These are phyloP conservation scores for Halocynthia aurantium DNA, from an alignment of 23 tunicate species.

Conservation along the genomic window DNA sequence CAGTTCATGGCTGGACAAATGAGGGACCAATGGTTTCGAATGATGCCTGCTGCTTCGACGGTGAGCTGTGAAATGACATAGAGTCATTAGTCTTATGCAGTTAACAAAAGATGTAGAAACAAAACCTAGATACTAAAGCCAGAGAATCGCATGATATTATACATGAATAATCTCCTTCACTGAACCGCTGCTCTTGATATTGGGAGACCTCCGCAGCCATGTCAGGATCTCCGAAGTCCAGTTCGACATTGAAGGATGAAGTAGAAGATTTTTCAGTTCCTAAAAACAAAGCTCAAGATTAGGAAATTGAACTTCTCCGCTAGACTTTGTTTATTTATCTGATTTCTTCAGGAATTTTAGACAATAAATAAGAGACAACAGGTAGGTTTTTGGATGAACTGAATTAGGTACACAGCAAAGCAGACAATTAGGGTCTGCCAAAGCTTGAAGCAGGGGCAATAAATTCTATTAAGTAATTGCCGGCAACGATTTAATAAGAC, in stretches of 20 bases:
- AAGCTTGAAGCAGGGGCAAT: too few species aligned
- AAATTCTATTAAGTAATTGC: too few species aligned
- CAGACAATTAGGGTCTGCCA: too few species aligned
- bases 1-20: slow-evolving; percentile 72
- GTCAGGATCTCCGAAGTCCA: slow-evolving; percentile 69
- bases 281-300: neutral
- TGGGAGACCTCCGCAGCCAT: slow-evolving; percentile 17
- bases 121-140: neutral
- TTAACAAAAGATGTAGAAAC: neutral
- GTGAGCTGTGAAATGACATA: slow-evolving; percentile 35
- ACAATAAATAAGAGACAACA: too few species aligned
- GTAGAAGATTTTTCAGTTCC: neutral
- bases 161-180: slow-evolving; percentile 61
- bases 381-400: too few species aligned
- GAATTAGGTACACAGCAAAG: too few species aligned
- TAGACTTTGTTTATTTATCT: too few species aligned
- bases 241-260: slow-evolving; percentile 37
- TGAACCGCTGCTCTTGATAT: slow-evolving; percentile 34
- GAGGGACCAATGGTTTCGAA: slow-evolving; percentile 83
- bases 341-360: too few species aligned
- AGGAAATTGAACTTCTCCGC: too few species aligned
- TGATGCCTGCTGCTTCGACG: slow-evolving; percentile 69
- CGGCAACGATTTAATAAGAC: too few species aligned
- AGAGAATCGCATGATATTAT: neutral
- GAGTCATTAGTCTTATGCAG: neutral